Conservation (phyloP, 2,797 vertebrate species). For the Anas capensis region DNA sequence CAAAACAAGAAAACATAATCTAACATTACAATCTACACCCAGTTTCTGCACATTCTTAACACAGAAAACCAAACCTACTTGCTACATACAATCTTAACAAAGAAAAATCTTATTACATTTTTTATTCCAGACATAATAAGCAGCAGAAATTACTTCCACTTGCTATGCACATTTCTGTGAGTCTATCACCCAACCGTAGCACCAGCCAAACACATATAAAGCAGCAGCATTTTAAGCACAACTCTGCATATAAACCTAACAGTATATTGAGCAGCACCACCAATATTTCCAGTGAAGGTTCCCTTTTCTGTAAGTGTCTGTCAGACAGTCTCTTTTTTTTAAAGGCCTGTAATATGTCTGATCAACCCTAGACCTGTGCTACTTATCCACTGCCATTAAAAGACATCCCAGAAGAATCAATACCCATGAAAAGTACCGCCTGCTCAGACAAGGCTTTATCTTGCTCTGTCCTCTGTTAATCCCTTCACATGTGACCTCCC, state of each 20-base stretch:
- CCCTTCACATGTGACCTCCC: background rate
- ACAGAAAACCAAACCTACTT: background rate
- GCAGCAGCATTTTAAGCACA: background rate
- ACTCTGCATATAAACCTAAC: background rate
- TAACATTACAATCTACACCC: background rate
- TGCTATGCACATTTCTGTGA: background rate
- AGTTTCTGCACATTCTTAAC: background rate
- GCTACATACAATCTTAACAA: background rate
- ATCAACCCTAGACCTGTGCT: background rate
- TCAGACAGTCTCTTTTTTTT: background rate
- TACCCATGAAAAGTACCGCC: background rate
- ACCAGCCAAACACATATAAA: background rate
- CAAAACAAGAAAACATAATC: background rate
- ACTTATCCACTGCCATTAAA: background rate
- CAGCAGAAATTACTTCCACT: background rate
- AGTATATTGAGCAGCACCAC: background rate
- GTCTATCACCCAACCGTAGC: background rate
- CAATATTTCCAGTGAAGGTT: background rate
- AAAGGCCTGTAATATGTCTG: background rate
- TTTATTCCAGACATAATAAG: background rate
- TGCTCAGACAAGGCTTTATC: background rate
- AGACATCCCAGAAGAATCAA: background rate
- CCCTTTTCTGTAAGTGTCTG: background rate
- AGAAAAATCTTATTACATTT: background rate
- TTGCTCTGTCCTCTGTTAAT: background rate